Percentiles rank a stretch among this genome's conserved stretches.
Conservation (phyloP, 2,797 vertebrate species). For the Craterocephalus amniculus region DNA sequence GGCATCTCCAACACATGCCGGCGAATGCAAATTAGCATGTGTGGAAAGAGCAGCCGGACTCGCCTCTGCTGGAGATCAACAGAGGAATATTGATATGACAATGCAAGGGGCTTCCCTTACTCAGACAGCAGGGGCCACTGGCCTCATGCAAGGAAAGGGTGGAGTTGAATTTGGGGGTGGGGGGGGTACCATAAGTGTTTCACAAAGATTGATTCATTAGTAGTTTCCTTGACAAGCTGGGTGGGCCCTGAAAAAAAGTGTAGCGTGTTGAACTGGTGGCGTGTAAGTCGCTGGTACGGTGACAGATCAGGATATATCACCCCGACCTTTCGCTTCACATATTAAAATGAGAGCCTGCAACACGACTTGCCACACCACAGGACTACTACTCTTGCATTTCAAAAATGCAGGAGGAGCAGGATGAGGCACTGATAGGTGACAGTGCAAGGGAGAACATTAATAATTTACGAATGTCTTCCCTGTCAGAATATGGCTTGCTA, state of each 20-base stretch:
- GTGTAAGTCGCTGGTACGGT: slow-evolving; percentile 66
- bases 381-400: slow-evolving; percentile 60
- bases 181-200: slow-evolving; percentile 67
- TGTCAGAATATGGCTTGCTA: slow-evolving; percentile 57
- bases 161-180: neutral
- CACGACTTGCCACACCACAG: slow-evolving; percentile 63
- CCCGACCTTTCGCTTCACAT: slow-evolving; percentile 73
- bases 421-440: slow-evolving; percentile 67
- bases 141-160: slow-evolving; percentile 48
- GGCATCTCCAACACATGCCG: slow-evolving; percentile 67
- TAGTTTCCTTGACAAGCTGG: slow-evolving; percentile 66
- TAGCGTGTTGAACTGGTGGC: slow-evolving; percentile 63
- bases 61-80: slow-evolving; percentile 75
- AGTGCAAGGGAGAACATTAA: slow-evolving; percentile 70
- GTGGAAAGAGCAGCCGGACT: slow-evolving; percentile 76
- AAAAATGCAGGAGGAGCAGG: slow-evolving; percentile 52
- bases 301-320: slow-evolving; percentile 67
- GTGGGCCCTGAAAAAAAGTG: slow-evolving; percentile 58
- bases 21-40: slow-evolving; percentile 76
- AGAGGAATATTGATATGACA: slow-evolving; percentile 80
- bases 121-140: slow-evolving; percentile 66
- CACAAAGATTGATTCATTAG: slow-evolving; percentile 78
- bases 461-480: slow-evolving; percentile 68
- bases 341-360: slow-evolving; percentile 72
- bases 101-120: slow-evolving; percentile 69